Evolutionary conservation across 23 tunicate species (phyloP).

Genomic region (Oikopleura dioica): DNA sequence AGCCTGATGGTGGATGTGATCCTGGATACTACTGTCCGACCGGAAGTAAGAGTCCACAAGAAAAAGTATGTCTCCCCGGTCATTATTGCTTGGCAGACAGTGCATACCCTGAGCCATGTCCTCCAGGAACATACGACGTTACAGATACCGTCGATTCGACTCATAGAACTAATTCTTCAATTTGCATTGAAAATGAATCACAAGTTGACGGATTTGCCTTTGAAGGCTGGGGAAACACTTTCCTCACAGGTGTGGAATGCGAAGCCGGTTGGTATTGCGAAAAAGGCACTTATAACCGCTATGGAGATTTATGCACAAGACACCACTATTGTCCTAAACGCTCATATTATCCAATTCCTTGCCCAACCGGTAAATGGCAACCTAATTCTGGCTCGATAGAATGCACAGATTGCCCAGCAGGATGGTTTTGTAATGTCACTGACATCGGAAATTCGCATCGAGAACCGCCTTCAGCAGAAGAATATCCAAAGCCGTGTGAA

Average conservation of each 20-base stretch:
- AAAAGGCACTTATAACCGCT: constrained; percentile 17
- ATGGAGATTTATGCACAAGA: constrained; percentile 18
- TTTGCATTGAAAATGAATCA: too few species aligned
- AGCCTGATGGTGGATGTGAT: constrained; percentile 43
- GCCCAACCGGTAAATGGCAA: constrained; percentile 59
- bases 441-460: not conserved
- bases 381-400: constrained; percentile 17
- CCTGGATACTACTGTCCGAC: constrained; percentile 51
- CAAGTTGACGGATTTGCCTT: not conserved
- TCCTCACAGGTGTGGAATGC: constrained; percentile 17
- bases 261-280: constrained; percentile 58
- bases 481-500: constrained; percentile 29
- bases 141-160: too few species aligned
- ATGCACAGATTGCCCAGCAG: constrained; percentile 41
- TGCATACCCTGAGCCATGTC: constrained; percentile 29
- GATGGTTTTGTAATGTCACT: constrained; percentile 31
- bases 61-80: constrained; percentile 33
- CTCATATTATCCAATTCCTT: constrained; percentile 19
- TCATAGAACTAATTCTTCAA: too few species aligned
- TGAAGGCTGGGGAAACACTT: not conserved
- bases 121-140: constrained; percentile 59
- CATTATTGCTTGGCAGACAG: constrained; percentile 46
- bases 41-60: constrained; percentile 34
- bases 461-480: not conserved
- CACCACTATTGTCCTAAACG: constrained; percentile 34